Percentiles rank a stretch among this genome's conserved stretches.
Evolutionary conservation across 2,888 invertebrate species (phyloP).

Genomic region (Acrocyrtus sp.): DNA sequence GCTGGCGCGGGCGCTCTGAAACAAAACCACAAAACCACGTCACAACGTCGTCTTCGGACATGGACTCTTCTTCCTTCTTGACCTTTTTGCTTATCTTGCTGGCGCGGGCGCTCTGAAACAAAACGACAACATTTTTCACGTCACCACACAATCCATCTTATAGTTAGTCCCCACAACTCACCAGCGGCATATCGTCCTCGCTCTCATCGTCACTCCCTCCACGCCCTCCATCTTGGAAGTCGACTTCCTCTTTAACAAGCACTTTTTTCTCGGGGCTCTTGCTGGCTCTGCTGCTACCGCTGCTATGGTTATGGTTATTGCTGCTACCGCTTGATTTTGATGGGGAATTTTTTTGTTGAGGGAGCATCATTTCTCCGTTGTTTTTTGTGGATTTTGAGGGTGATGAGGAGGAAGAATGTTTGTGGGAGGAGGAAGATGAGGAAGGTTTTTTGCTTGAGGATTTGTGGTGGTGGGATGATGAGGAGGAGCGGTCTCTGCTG

Average conservation of each 20-base stretch:
- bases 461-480: constrained; percentile 27
- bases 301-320: too few relatives aligned
- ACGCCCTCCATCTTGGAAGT: too few relatives aligned
- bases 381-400: constrained; percentile 18
- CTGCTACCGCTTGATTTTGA: too few relatives aligned
- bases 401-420: neutral
- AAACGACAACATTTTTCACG: neutral
- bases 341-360: too few relatives aligned
- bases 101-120: constrained; percentile 7
- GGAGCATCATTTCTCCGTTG: constrained; percentile 26
- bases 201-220: constrained; percentile 72
- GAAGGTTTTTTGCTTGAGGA: constrained; percentile 15
- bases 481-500: constrained; percentile 12
- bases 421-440: neutral
- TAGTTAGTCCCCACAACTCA: constrained; percentile 66
- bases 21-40: neutral
- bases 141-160: constrained; percentile 1
- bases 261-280: constrained; percentile 67
- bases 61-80: constrained; percentile 32
- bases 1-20: constrained; percentile 9
- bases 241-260: constrained; percentile 68
- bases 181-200: constrained; percentile 82
- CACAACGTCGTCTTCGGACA: constrained; percentile 56
- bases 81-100: constrained; percentile 8
- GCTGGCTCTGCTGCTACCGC: constrained; percentile 59